Evolutionary conservation across 2,113 vertebrate species (phyloP), one percentile per base, ranked within the genome.

Genomic region (Solea solea): DNA sequence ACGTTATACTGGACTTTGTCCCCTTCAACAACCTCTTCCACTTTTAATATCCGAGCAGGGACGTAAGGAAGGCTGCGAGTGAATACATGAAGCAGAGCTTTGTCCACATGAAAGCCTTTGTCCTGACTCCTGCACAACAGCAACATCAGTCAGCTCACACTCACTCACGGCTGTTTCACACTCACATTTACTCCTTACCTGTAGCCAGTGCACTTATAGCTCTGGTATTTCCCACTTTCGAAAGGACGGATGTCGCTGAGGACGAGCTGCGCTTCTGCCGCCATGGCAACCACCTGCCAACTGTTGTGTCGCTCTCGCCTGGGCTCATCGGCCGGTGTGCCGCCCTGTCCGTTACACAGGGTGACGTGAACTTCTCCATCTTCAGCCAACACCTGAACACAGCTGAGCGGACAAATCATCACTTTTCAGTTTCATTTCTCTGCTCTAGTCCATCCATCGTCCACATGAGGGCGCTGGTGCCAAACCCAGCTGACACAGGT

Each of bases 261-360:
- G 88, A 99, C 83, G 8, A 97, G 93, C 0, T 95, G 92, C 0
- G 96, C 96, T 44, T 88, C 92, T 0, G 98, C 95, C 64, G 97
- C 98, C 96, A 98, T 94, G 11, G 96, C 93, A 71, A 93, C 95
- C 12, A 94, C 92, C 87, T 99, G 97, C 98, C 98, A 99, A 87
- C 98, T 99, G 92, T 99, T 98, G 89, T 98, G 96, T 96, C 97
- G 97, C 68, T 97, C 96, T 72, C 98, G 94, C 81, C 73, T 83
- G 0, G 95, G 96, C 14, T 89, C 93, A 80, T 99, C 98, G 0
- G 76, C 95, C 3, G 95, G 96, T 4, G 98, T 98, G 3, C 97
- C 98, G 1, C 98, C 98, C 85, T 99, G 97, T 11, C 98, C 97
- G 13, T 89, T 96, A 84, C 98, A 99, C 54, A 99, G 86, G 39